phyloP scores from a whole-genome alignment of 1,140 invertebrate genomes.

The Drosophila nebulosa region DNA sequence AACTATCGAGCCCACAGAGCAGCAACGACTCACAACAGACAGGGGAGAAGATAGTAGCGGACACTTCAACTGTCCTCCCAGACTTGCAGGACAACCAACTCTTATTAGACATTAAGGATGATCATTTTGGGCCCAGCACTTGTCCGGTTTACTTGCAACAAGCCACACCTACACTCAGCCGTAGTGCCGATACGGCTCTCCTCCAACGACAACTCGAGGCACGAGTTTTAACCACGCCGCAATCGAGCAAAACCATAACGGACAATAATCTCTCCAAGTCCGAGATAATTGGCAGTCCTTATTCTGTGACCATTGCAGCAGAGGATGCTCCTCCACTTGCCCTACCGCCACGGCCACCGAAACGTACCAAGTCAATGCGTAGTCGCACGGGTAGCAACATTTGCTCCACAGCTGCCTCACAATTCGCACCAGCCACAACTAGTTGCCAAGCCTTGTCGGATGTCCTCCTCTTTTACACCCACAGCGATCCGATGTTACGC shows the following conservation, averaged over 20 bases:
- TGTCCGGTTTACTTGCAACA: conserved; percentile 58
- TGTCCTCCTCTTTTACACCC: conserved; percentile 86
- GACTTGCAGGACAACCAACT: conserved; percentile 20
- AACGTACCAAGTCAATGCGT: conserved; percentile 68
- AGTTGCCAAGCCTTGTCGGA: conserved; percentile 84
- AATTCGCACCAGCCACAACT: background rate
- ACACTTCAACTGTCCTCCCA: conserved; percentile 5
- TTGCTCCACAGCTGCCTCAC: background rate
- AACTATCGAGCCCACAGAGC: conserved; percentile 63
- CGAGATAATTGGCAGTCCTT: conserved; percentile 62
- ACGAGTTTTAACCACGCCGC: background rate
- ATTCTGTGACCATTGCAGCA: conserved; percentile 44
- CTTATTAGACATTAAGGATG: conserved; percentile 77
- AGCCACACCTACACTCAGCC: conserved; percentile 37
- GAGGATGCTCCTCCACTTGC: conserved; percentile 60
- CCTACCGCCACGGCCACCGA: conserved; percentile 65
- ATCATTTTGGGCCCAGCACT: conserved; percentile 78
- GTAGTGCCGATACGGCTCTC: conserved; percentile 69
- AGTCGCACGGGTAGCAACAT: conserved; percentile 12
- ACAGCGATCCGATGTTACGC: conserved; percentile 90
- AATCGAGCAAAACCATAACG: background rate
- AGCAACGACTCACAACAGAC: conserved; percentile 46
- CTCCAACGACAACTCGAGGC: conserved; percentile 22
- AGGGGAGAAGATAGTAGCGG: conserved; percentile 28
- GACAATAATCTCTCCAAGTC: conserved; percentile 54